Evolutionary conservation across 2,113 vertebrate species (phyloP).

Genomic region (Nyctibius bracteatus): DNA sequence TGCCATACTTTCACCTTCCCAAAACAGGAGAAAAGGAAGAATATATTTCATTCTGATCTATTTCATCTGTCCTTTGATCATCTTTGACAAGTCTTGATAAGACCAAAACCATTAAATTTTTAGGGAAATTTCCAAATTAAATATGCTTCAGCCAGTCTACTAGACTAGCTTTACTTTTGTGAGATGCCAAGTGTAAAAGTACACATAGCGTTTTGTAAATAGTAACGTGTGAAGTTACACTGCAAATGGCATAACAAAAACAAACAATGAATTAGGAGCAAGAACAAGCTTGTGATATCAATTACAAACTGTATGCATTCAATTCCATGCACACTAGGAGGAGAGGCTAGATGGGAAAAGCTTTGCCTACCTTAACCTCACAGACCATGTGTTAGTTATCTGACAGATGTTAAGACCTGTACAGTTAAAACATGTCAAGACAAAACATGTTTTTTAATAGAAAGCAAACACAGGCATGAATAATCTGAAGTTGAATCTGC

Average conservation of each 20-base stretch:
- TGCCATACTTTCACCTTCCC: neutral
- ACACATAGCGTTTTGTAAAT: neutral
- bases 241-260: neutral
- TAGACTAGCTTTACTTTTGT: neutral
- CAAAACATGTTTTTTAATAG: neutral
- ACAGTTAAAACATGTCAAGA: neutral
- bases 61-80: neutral
- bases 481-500: neutral
- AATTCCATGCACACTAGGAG: neutral
- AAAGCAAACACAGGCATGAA: neutral
- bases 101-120: neutral
- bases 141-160: neutral
- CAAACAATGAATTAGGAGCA: neutral
- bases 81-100: neutral
- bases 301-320: accelerated
- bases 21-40: neutral
- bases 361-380: neutral
- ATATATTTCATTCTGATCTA: neutral
- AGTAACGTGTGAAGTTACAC: neutral
- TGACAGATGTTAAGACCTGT: neutral
- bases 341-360: neutral
- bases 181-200: neutral
- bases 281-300: neutral
- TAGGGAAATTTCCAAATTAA: neutral
- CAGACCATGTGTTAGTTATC: neutral